These are phyloP conservation scores for Sylvilagus floridanus DNA, from an alignment of 2,797 vertebrate genomes.

Conservation along the genomic window DNA sequence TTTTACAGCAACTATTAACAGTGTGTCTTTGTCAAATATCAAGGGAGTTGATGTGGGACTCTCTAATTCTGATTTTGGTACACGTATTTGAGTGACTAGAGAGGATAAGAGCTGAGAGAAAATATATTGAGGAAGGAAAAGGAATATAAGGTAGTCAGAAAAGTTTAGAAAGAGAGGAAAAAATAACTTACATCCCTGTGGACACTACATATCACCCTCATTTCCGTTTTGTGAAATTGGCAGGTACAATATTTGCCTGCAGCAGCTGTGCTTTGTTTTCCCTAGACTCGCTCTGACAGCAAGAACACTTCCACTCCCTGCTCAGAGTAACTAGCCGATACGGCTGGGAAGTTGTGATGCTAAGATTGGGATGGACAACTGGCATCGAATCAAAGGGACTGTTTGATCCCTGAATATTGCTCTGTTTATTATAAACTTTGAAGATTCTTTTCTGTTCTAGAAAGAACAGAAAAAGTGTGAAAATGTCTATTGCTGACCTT, in stretches of 20 bases:
- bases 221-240: slow-evolving; percentile 66
- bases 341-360: slow-evolving; percentile 37
- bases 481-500: slow-evolving; percentile 67
- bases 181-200: slow-evolving; percentile 40
- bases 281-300: slow-evolving; percentile 47
- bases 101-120: not conserved
- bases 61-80: not conserved
- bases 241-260: slow-evolving; percentile 69
- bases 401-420: slow-evolving; percentile 73
- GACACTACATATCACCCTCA: slow-evolving; percentile 63
- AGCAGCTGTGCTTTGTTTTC: slow-evolving; percentile 15
- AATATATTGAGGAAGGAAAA: slow-evolving; percentile 34
- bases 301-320: not conserved
- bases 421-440: slow-evolving; percentile 75
- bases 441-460: slow-evolving; percentile 67
- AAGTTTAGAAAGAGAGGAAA: not conserved
- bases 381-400: slow-evolving; percentile 48
- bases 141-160: slow-evolving; percentile 49
- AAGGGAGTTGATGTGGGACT: not conserved
- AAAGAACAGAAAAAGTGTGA: slow-evolving; percentile 43
- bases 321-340: slow-evolving; percentile 57
- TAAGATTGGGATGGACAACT: slow-evolving; percentile 70
- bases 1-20: not conserved
- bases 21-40: slow-evolving; percentile 12
- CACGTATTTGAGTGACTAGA: not conserved